Conservation (phyloP, 2,113 vertebrate genomes). For the Leuciscus idus region DNA sequence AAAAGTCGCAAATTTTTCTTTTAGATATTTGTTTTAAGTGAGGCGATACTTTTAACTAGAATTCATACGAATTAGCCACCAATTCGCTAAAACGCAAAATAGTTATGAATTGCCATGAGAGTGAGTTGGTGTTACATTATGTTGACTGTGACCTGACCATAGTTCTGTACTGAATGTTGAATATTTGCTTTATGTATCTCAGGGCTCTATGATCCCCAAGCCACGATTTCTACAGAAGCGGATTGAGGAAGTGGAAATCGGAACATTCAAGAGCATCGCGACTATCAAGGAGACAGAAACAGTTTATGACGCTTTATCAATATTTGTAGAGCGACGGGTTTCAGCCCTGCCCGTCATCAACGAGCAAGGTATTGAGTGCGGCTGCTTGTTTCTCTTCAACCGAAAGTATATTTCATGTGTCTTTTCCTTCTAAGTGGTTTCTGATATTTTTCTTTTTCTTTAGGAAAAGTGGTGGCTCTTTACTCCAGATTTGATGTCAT, state of each 20-base stretch:
- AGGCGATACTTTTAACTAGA: not conserved
- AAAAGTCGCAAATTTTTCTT: too few species aligned
- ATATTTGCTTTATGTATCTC: not conserved
- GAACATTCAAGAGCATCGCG: constrained; percentile 88
- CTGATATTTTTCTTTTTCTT: not conserved
- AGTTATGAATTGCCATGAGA: not conserved
- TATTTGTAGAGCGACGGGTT: constrained; percentile 91
- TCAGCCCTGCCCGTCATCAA: constrained; percentile 91
- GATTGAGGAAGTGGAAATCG: constrained; percentile 84
- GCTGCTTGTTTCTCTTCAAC: not conserved
- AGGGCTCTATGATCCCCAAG: constrained; percentile 86
- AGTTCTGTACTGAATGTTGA: not conserved
- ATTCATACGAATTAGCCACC: not conserved
- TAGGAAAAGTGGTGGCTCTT: constrained; percentile 90
- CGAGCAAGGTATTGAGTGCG: constrained; percentile 75
- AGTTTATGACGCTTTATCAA: constrained; percentile 81
- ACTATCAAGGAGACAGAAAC: constrained; percentile 84
- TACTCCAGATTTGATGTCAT: constrained; percentile 97
- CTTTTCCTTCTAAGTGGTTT: not conserved
- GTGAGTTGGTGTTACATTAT: not conserved
- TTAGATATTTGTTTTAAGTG: too few species aligned
- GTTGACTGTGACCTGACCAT: not conserved
- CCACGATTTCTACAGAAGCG: constrained; percentile 86
- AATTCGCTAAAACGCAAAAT: not conserved
- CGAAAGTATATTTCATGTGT: too few species aligned